These are phyloP conservation scores for Xiphias gladius DNA, from an alignment of 2,113 vertebrate genomes.

Conservation along the genomic window DNA sequence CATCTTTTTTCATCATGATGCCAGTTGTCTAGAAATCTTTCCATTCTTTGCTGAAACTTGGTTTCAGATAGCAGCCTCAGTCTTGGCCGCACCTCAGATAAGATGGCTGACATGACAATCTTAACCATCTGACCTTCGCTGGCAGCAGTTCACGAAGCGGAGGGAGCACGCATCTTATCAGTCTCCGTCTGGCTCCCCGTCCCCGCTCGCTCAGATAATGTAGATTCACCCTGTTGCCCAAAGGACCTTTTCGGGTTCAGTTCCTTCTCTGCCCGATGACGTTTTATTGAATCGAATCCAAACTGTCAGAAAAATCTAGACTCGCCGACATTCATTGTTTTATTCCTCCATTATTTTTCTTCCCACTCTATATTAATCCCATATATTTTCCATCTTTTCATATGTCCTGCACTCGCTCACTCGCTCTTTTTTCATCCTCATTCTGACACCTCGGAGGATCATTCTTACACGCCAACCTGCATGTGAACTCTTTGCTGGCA, in stretches of 20 bases:
- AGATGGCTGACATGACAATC: neutral
- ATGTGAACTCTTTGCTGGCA: constrained; percentile 75
- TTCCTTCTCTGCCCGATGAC: neutral
- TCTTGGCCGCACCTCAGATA: neutral
- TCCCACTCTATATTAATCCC: constrained; percentile 9
- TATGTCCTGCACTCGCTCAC: constrained; percentile 42
- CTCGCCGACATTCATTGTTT: neutral
- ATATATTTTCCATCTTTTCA: constrained; percentile 36
- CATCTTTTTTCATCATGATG: neutral
- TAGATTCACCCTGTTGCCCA: neutral
- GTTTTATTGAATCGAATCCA: neutral
- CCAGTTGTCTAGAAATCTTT: neutral
- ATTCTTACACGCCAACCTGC: constrained; percentile 51
- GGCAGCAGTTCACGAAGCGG: constrained; percentile 16
- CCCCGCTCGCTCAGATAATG: neutral
- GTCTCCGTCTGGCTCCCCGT: neutral
- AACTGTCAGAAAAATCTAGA: neutral
- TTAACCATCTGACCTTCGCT: neutral
- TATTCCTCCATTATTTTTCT: neutral
- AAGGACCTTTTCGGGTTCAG: neutral
- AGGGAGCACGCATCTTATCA: neutral
- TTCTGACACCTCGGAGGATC: constrained; percentile 30
- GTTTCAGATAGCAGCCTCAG: neutral
- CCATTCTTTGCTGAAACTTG: neutral
- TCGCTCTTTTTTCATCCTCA: neutral